Conservation (phyloP, 2,888 invertebrate genomes). For the Sarcophaga caerulescens region DNA sequence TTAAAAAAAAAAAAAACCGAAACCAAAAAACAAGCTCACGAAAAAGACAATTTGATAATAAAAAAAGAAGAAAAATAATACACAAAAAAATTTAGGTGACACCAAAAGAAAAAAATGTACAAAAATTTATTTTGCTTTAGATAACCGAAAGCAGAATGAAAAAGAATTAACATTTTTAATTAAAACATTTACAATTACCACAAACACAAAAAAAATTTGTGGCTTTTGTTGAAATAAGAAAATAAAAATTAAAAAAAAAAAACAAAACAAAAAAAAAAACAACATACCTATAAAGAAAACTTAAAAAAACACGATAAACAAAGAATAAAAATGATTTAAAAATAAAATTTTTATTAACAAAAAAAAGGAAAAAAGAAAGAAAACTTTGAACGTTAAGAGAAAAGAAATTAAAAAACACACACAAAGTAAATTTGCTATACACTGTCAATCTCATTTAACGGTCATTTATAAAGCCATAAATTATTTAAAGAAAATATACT, state of each 20-base stretch:
- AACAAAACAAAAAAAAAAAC: not conserved
- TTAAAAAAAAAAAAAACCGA: constrained; percentile 25
- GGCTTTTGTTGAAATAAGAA: not conserved
- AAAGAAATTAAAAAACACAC: not conserved
- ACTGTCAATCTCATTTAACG: constrained; percentile 52
- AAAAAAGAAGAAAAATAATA: not conserved
- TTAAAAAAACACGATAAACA: not conserved
- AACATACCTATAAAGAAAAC: not conserved
- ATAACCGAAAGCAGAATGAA: not conserved
- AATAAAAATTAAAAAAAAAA: not conserved
- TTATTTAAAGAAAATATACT: not conserved
- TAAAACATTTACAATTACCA: constrained; percentile 32
- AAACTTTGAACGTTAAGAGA: constrained; percentile 64
- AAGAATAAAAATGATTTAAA: constrained; percentile 37
- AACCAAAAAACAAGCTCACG: constrained; percentile 36
- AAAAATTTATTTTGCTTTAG: not conserved
- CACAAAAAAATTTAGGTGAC: constrained; percentile 40
- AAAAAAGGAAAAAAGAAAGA: constrained; percentile 30
- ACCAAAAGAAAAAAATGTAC: constrained; percentile 11
- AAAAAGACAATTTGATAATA: constrained; percentile 39
- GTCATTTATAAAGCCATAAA: constrained; percentile 50
- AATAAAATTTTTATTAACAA: constrained; percentile 10
- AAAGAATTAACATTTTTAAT: constrained; percentile 55
- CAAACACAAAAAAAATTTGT: constrained; percentile 11
- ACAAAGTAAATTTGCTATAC: not conserved